Base-by-base conservation (phyloP, 2,797 vertebrate species). In the Bryconaethiops microstoma region DNA sequence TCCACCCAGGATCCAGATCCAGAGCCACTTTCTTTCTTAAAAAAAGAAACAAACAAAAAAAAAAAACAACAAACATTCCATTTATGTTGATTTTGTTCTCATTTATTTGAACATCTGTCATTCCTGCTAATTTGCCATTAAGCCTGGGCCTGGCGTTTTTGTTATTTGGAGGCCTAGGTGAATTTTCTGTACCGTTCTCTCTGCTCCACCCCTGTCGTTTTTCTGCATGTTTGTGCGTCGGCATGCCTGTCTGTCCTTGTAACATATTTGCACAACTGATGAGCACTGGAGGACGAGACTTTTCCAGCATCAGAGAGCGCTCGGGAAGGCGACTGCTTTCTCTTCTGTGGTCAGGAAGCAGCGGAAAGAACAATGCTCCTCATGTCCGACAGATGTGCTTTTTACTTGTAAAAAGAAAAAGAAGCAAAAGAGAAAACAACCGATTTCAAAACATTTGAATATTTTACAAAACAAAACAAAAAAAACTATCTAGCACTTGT, bases 401-500 rank as follows among this genome's bases (percentile, higher is more conserved):
- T 90, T 91, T 88, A 90, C 83, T 83, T 88, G 88, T 91, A 88
- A 68, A 86, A 93, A 89, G 86, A 52, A 69, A 83, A 82, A 70
- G 59, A 82, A 63, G 29, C 29, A 29, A 29, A 78, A 86, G 82
- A 75, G 54, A 76, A 76, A 77, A 40, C 52, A 23, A 77, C 73
- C 42, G 54, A 82, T 74, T 74, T 82, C 76, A 78, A 78, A 78
- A 90, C 90, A 89, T 88, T 93, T 92, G 91, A 91, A 94, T 93
- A 93, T 94, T 94, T 95, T 92, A 95, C 92, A 91, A 88, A 90
- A 85, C 57, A 77, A 64, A 80, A 55, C 64, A 80, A 80, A 55
- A 76, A 88, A 91, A 80, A 93, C 94, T 94, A 94, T 95, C 91
- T 92, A 95, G 94, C 94, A 94, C 94, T 95, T 95, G 93, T 95